Evolutionary conservation across 2,888 invertebrate genomes (phyloP).

Genomic region (Nomada ruficornis): DNA sequence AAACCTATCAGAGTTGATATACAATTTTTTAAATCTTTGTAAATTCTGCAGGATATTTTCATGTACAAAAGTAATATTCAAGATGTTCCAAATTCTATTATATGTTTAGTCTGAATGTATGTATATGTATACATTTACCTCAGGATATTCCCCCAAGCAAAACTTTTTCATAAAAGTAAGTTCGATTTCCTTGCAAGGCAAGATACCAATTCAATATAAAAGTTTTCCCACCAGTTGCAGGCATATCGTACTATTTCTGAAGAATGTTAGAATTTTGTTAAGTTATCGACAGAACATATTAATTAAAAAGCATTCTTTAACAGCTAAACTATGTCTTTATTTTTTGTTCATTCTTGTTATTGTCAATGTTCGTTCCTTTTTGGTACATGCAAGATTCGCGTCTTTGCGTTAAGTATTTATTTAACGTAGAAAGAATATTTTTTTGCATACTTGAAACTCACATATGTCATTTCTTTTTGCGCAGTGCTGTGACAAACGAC

Average conservation of each 20-base stretch:
- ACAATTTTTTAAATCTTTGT: no score
- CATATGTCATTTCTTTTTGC: neutral
- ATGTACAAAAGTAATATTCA: neutral
- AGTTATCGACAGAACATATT: neutral
- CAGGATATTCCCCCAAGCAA: neutral
- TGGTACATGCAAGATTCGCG: neutral
- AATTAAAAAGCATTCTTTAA: neutral
- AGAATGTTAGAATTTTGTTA: neutral
- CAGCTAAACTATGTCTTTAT: neutral
- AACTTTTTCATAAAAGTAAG: conserved; percentile 11
- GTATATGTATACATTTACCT: no score
- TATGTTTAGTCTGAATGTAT: neutral
- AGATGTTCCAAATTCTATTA: neutral
- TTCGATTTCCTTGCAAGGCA: neutral
- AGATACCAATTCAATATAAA: conserved; percentile 23
- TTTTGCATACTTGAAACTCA: neutral
- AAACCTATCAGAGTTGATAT: no score
- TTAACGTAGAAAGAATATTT: neutral
- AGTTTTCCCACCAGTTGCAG: conserved; percentile 1
- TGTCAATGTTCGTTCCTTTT: neutral
- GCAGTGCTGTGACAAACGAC: conserved; percentile 20
- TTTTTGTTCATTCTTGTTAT: neutral
- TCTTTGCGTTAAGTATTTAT: neutral
- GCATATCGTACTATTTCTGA: conserved; percentile 5
- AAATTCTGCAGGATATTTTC: neutral